Conservation (phyloP, 2,113 vertebrate species). For the Podarcis muralis region DNA sequence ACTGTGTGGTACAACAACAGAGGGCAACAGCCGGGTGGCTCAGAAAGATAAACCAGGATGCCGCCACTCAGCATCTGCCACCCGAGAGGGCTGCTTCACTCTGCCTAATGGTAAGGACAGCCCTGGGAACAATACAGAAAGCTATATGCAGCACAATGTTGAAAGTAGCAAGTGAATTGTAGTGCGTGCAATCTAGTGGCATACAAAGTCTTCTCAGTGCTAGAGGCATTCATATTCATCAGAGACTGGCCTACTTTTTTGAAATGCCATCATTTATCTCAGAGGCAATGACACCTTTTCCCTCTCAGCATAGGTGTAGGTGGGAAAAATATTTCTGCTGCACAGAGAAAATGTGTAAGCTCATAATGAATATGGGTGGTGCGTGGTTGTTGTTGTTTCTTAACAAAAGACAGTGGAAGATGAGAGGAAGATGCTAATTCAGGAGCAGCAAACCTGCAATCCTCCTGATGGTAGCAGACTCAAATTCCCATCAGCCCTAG, state of each 20-base stretch:
- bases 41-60: no score
- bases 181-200: background rate
- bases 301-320: background rate
- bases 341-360: background rate
- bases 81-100: no score
- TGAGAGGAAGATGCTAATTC: background rate
- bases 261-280: background rate
- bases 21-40: no score
- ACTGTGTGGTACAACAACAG: no score
- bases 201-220: background rate
- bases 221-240: background rate
- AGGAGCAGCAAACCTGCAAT: no score
- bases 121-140: background rate
- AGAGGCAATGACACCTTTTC: background rate
- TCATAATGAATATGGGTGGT: background rate
- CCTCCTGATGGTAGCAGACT: no score
- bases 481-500: no score
- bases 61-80: no score
- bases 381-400: background rate
- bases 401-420: background rate
- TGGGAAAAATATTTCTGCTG: background rate
- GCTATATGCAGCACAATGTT: background rate
- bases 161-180: background rate
- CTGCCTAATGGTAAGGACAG: no score
- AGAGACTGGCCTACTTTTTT: background rate